Evolutionary conservation across 2,797 vertebrate species (phyloP).

Genomic region (Acipenser ruthenus): DNA sequence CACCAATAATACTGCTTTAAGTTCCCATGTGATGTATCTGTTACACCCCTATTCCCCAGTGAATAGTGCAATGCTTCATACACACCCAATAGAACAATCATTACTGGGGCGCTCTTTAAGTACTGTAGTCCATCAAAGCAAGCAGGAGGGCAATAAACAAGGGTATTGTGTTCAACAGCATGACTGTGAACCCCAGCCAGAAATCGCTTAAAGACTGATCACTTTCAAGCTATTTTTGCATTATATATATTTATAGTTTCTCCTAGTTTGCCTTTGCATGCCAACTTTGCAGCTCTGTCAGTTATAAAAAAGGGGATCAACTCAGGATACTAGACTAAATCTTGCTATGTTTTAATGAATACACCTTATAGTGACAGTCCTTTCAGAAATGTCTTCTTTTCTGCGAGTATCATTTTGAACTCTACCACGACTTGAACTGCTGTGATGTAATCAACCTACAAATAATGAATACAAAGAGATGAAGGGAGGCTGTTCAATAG

Average conservation of each 20-base stretch:
- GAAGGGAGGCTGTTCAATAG: too few relatives aligned
- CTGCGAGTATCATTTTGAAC: too few relatives aligned
- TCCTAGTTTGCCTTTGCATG: not conserved
- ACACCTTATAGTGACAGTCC: too few relatives aligned
- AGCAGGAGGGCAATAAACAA: not conserved
- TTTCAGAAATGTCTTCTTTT: too few relatives aligned
- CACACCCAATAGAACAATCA: not conserved
- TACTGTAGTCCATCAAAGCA: slow-evolving; percentile 3
- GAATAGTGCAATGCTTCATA: slow-evolving; percentile 4
- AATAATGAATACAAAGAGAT: too few relatives aligned
- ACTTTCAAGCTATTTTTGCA: not conserved
- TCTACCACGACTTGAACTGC: too few relatives aligned
- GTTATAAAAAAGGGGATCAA: too few relatives aligned
- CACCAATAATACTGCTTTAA: too few relatives aligned
- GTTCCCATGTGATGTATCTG: not conserved
- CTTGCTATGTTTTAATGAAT: too few relatives aligned
- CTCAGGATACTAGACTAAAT: too few relatives aligned
- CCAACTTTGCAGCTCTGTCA: too few relatives aligned
- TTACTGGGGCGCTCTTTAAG: not conserved
- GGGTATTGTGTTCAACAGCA: not conserved
- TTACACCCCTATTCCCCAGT: not conserved
- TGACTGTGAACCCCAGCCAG: not conserved
- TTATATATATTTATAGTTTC: not conserved
- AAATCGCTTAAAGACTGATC: not conserved
- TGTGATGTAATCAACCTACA: too few relatives aligned